phyloP scores from a whole-genome alignment of 2,113 vertebrate species.

The Oncorhynchus nerka region DNA sequence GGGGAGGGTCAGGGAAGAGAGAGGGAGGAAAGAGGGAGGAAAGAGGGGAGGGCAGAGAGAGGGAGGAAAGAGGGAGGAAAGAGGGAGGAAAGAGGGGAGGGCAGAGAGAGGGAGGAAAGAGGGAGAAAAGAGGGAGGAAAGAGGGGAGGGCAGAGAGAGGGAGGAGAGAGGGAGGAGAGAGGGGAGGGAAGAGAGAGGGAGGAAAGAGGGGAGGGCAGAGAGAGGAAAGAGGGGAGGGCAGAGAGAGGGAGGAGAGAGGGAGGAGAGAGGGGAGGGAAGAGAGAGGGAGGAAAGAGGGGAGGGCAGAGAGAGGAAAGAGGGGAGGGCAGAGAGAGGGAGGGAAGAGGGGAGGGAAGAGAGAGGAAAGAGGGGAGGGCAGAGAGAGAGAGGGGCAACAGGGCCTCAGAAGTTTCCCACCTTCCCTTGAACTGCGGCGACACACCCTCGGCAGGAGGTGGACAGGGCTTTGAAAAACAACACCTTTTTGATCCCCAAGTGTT shows the following conservation, averaged over 20 bases:
- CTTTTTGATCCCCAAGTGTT: constrained; percentile 97
- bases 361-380: too few species aligned
- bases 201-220: neutral
- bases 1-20: neutral
- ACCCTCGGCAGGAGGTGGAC: constrained; percentile 89
- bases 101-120: too few species aligned
- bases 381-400: neutral
- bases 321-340: too few species aligned
- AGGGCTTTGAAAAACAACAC: constrained; percentile 99
- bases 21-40: constrained; percentile 2
- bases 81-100: neutral
- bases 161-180: neutral
- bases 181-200: neutral
- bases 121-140: neutral
- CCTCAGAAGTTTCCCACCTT: constrained; percentile 85
- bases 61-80: neutral
- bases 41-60: constrained; percentile 2
- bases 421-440: constrained; percentile 85
- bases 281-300: too few species aligned
- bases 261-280: too few species aligned
- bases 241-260: neutral
- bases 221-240: too few species aligned
- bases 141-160: neutral
- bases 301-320: too few species aligned
- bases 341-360: constrained; percentile 14